These are phyloP conservation scores for Papilio helenus DNA, from an alignment of 1,140 invertebrate genomes.

Conservation along the genomic window DNA sequence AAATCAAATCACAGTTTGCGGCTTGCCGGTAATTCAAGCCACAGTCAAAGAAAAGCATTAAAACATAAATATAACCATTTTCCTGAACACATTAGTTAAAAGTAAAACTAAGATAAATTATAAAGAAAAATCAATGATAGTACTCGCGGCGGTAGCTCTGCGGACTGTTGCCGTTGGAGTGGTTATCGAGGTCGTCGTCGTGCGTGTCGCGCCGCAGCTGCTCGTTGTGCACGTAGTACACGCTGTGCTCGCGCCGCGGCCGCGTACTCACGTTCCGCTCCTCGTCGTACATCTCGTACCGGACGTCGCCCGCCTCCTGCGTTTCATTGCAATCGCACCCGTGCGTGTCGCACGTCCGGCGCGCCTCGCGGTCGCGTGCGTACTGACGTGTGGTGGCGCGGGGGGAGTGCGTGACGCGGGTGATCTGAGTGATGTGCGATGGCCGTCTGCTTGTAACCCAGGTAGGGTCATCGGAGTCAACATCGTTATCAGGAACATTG, in stretches of 20 bases:
- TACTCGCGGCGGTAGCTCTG: slow-evolving; percentile 54
- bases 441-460: background rate
- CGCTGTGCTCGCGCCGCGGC: background rate
- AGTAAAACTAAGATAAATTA: background rate
- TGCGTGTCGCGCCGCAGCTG: background rate
- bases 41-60: background rate
- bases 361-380: background rate
- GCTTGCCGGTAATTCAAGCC: background rate
- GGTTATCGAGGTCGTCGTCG: background rate
- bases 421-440: background rate
- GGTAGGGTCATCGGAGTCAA: background rate
- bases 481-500: background rate
- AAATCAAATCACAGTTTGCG: background rate
- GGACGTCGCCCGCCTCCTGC: background rate
- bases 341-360: background rate
- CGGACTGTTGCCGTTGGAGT: slow-evolving; percentile 22
- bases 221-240: slow-evolving; percentile 15
- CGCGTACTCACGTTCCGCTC: background rate
- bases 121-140: slow-evolving; percentile 45
- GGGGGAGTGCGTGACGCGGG: slow-evolving; percentile 12
- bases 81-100: slow-evolving; percentile 1
- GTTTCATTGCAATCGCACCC: background rate
- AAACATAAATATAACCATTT: background rate
- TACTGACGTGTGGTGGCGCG: background rate
- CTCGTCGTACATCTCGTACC: background rate